A percentile compares a stretch with the other conserved stretches of the same genome.
These are phyloP conservation scores for Osedax fenrisi DNA, from an alignment of 2,888 invertebrate species.

Conservation along the genomic window DNA sequence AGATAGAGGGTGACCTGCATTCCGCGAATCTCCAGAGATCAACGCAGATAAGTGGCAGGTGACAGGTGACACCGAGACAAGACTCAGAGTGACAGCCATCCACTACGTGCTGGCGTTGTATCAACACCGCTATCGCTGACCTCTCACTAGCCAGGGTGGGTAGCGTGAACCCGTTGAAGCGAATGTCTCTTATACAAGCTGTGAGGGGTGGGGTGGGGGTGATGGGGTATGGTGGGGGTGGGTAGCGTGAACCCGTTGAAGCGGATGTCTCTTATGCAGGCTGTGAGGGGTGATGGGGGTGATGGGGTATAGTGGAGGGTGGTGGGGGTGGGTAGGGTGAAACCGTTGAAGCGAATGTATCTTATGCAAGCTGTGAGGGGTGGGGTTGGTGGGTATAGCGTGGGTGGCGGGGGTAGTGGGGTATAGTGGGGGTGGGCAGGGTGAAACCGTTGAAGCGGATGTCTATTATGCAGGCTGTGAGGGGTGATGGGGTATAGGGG, in stretches of 20 bases:
- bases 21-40: conserved; percentile 96
- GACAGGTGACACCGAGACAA: conserved; percentile 30
- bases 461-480: conserved; percentile 61
- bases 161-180: conserved; percentile 83
- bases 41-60: conserved; percentile 73
- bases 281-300: too few species aligned
- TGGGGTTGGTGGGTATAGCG: too few species aligned
- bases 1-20: too few species aligned
- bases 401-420: too few species aligned
- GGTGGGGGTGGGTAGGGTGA: conserved; percentile 89
- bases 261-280: conserved; percentile 68
- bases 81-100: conserved; percentile 35
- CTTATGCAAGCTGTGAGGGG: conserved; percentile 63
- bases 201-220: too few species aligned
- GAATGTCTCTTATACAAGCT: conserved; percentile 65
- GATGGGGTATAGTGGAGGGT: too few species aligned
- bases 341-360: conserved; percentile 77
- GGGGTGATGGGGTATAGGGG: too few species aligned
- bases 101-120: conserved; percentile 33
- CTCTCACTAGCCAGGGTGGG: conserved; percentile 56
- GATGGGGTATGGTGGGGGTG: too few species aligned
- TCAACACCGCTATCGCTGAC: conserved; percentile 29
- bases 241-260: conserved; percentile 88
- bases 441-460: conserved; percentile 83
- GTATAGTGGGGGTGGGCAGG: conserved; percentile 61